These are phyloP conservation scores for Pomatorhinus ruficollis DNA, from an alignment of 2,113 vertebrate genomes.

Conservation along the genomic window DNA sequence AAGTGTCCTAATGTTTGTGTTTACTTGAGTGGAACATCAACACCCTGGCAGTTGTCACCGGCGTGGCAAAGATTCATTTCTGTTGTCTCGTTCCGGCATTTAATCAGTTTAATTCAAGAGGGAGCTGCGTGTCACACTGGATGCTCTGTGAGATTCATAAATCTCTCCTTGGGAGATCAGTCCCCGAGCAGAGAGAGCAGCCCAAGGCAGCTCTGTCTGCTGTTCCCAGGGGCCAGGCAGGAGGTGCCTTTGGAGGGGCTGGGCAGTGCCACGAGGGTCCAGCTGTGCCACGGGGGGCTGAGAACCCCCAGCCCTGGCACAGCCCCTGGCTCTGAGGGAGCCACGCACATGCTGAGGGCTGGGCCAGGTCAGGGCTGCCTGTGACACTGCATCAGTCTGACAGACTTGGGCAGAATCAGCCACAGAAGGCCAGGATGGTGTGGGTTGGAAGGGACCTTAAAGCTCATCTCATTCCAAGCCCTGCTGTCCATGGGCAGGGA, in stretches of 20 bases:
- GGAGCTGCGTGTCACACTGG: not conserved
- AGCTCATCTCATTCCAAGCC: fast-evolving
- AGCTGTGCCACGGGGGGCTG: not conserved
- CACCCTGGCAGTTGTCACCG: slow-evolving; percentile 9
- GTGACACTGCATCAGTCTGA: not conserved
- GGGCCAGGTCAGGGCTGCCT: not conserved
- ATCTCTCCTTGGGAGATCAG: not conserved
- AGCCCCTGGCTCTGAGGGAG: not conserved
- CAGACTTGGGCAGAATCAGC: not conserved
- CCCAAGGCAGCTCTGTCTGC: not conserved
- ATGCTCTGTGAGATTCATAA: not conserved
- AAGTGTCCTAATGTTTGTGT: not conserved
- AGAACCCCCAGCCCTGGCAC: not conserved
- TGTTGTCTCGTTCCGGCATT: not conserved
- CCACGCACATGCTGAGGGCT: not conserved
- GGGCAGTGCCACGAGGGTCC: not conserved
- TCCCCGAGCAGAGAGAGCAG: not conserved
- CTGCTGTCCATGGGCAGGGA: not conserved
- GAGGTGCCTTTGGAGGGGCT: not conserved
- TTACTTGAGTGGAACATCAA: not conserved
- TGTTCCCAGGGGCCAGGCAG: not conserved
- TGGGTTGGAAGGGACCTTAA: not conserved
- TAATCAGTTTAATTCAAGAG: slow-evolving; percentile 39
- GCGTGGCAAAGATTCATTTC: not conserved
- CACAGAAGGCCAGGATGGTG: not conserved